Evolutionary conservation across 2,113 vertebrate species (phyloP), one percentile per base, ranked within the genome.

Genomic region (Cyprinus carpio): DNA sequence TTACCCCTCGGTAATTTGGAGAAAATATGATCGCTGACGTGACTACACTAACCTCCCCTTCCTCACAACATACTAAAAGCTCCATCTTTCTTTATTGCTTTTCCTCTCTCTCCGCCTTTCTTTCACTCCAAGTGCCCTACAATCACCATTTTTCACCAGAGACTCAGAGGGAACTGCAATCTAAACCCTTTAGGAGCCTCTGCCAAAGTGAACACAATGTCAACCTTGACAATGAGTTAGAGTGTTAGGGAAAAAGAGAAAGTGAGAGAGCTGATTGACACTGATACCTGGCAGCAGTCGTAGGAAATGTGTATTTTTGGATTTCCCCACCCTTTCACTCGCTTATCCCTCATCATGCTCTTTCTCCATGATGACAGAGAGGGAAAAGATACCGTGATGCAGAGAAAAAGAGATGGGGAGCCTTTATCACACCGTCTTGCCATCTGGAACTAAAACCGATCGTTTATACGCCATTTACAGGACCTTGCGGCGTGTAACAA

Each of bases 241-340:
- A 77, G 80, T 65, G 64, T 88, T 25, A 84, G 49, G 81, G 46
- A 75, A 82, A 25, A 75, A 82, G 49, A 74, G 64, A 64, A 15
- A 75, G 56, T 64, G 69, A 49, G 51, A 75, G 75, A 54, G n/a
- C n/a, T 77, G 83, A 76, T 60, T 76, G 56, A 84, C 80, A 64
- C 62, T 81, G 64, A 72, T 67, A 84, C 87, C 85, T 87, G 89
- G 90, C 89, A 91, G 85, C 85, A 43, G 84, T 89, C 58, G 12
- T 58, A 85, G 65, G 62, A 85, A 85, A 85, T 75, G 37, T 80
- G 84, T 74, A 56, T 54, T 72, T 85, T 80, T 85, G 76, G 49
- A 56, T 56, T 43, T 40, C n/a, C 77, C 84, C 76, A 80, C 31
- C 64, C 64, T 80, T 80, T 85, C 51, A 72, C 51, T 80, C 25